Evolutionary conservation across 64 coral and sea anemone genomes (phyloP), one percentile per base, ranked within the genome.

Genomic region (Stylophora pistillata): DNA sequence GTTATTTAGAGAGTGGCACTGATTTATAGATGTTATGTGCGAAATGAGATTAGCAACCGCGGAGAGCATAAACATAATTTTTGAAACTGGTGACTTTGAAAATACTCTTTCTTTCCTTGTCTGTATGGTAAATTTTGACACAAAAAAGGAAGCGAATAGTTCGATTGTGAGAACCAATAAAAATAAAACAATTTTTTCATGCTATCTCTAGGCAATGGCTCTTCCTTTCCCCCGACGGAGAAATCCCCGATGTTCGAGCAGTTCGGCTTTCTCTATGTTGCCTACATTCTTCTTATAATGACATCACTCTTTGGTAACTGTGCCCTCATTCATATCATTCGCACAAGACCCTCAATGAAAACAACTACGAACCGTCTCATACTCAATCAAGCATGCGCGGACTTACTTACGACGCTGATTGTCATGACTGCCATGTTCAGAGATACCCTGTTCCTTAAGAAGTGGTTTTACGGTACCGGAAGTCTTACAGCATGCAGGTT

Each of bases 321-420:
- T 13, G n/a, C 56, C 10, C 21, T 78, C 23, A 78, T 78, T 56
- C 53, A 78, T 13, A 56, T 78, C 25, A 78, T 78, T 56, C 47
- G 53, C 9, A 78, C 75, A 56, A 14, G 23, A 10, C 20, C 55
- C 53, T 56, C 5, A 0, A 15, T 78, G 53, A 78, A 57, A 25
- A 78, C 75, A 15, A n/a, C 75, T 4, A 78, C 75, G 21, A 78
- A 78, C 27, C 53, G 53, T 55, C 53, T 78, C 23, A 78, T 78
- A 25, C 53, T 78, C 47, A 78, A 78, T 14, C 75, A 78, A 55
- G 75, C 75, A 12, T 78, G 47, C 23, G 75, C 47, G 1, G 75
- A 78, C 25, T 27, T 78, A 21, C 28, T 27, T 47, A 23, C 64
- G 4, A 68, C 64, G 23, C 21, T 68, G 15, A 52, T 20, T 37